Conservation (phyloP, 2,113 vertebrate species). For the Brachirus orientalis region DNA sequence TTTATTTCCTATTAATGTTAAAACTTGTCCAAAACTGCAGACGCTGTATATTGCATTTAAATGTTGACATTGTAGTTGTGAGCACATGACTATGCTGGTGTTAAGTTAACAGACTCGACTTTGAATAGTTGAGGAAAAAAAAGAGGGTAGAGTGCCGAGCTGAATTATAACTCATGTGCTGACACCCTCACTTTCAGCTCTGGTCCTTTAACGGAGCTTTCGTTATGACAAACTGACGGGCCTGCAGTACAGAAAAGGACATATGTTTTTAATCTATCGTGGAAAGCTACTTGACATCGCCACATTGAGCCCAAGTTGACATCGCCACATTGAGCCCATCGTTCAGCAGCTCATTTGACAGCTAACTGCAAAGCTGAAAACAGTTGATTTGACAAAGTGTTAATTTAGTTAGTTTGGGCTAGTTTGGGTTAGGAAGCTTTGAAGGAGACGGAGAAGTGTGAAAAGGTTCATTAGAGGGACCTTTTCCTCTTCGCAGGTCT, state of each 20-base stretch:
- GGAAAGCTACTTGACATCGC: slow-evolving; percentile 47
- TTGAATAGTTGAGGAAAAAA: slow-evolving; percentile 16
- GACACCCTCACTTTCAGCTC: slow-evolving; percentile 29
- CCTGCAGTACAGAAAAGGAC: slow-evolving; percentile 11
- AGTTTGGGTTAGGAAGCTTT: slow-evolving; percentile 29
- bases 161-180: slow-evolving; percentile 36
- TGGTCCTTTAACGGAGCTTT: slow-evolving; percentile 37
- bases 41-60: no score
- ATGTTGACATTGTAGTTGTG: not conserved
- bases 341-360: slow-evolving; percentile 31
- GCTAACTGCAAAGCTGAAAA: slow-evolving; percentile 5
- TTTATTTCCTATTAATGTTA: no score
- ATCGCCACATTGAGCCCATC: slow-evolving; percentile 44
- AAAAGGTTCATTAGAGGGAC: slow-evolving; percentile 36
- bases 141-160: slow-evolving; percentile 16
- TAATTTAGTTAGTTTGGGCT: slow-evolving; percentile 51
- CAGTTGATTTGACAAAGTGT: slow-evolving; percentile 20
- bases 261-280: slow-evolving; percentile 42
- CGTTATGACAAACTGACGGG: slow-evolving; percentile 46
- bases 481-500: slow-evolving; percentile 14
- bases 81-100: no score
- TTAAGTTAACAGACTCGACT: slow-evolving; percentile 12
- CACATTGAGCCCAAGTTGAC: slow-evolving; percentile 58
- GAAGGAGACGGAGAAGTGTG: slow-evolving; percentile 26
- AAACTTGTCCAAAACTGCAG: not conserved